Evolutionary conservation across 1,140 invertebrate genomes (phyloP), one percentile per base, ranked within the genome.

Genomic region (Listronotus bonariensis): DNA sequence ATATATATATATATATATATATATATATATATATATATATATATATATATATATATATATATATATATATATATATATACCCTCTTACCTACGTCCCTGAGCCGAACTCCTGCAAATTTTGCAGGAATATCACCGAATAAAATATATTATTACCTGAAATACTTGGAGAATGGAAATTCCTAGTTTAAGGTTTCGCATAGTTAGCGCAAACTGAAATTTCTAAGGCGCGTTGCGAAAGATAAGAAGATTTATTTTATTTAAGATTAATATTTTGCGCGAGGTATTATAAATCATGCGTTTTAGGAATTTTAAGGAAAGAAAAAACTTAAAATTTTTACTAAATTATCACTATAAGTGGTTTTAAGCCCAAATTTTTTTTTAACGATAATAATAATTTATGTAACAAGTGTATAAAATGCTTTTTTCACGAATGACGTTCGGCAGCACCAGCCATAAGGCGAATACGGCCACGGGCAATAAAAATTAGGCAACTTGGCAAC

Each of bases 111-210:
- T 43, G 11, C 41, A 15, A 55, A 62, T 65, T 55, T 61, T 59
- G 57, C 64, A 56, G 54, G 67, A 65, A 68, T 70, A 70, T 70
- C 66, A 66, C 56, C 69, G 61, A 70, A 70, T 70, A 71, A 71
- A 71, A 71, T 71, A 71, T 71, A 68, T 68, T 68, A 71, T 68
- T 68, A 71, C 68, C 71, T 72, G 70, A 70, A 68, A 68, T 68
- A 69, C 63, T 72, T 58, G 51, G 34, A 59, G 65, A 70, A 72
- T 69, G 64, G 68, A 57, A 69, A 69, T 69, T 69, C 60, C 63
- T 66, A 66, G 46, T 69, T 67, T 66, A 67, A 69, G 68, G 65
- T 69, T 63, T 65, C 60, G 65, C 68, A 69, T 69, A 69, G 68
- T 69, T 69, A 64, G 63, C 63, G 54, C 63, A 65, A 57, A 57